Base-by-base conservation (phyloP, 2,888 invertebrate species). In the Patella depressa region DNA sequence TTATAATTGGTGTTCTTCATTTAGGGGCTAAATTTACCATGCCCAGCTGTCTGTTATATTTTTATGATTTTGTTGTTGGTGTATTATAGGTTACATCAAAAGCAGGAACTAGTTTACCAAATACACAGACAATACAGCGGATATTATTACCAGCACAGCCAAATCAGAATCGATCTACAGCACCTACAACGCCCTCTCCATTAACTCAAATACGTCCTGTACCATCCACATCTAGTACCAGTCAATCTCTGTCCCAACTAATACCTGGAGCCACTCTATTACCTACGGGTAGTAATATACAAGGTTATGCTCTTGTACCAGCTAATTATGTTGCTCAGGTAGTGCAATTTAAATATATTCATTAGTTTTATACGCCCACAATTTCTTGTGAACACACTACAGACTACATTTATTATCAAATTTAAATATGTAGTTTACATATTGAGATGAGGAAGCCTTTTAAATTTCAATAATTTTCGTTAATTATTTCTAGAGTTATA, bases 261-360 rank as follows among this genome's bases (percentile, higher is more conserved):
- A 88, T 89, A 5, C 87, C 90, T 72, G 91, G 90, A 72, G 87
- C 90, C 29, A 87, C 91, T 0, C 87, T 91, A 59, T 83, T 91
- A 59, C 84, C 88, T 3, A 82, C 89, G 5, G 86, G 88, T n/a
- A 83, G 85, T n/a, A 83, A 78, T 93, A 79, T 89, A 55, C 89
- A 88, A 72, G 87, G 89, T 15, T 93, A 94, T 88, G 93, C 94
- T 24, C 93, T 94, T 85, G 91, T 94, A 14, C 94, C 94, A 53
- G 93, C 94, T 7, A 93, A 93, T 80, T 94, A 93, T 88, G 91
- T 94, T 76, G 93, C 93, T 73, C 89, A 89, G 87, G 89, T 88
- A 80, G 55, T 73, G 7, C 45, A 45, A 9, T 45, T 45, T 9
- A 9, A 45, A 45, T 45, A 45, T 45, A 45, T 45, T 45, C 45